Base-by-base conservation (phyloP, 2,797 vertebrate genomes). In the Chiropotes sagulatus region DNA sequence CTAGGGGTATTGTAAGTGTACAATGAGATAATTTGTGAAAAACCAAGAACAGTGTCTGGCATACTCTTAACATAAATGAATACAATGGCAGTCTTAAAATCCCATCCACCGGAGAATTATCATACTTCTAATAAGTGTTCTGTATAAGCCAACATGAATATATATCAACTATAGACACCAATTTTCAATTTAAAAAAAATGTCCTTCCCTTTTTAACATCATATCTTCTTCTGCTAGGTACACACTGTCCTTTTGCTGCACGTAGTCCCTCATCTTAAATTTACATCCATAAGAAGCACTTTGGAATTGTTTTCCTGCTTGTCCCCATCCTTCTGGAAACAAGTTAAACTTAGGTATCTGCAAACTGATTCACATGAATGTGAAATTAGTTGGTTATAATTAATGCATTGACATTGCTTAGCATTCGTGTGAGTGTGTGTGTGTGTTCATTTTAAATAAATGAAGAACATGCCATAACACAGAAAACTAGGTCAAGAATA, bases 21-120 rank as follows among this genome's bases (percentile, higher is more conserved):
- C 5, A 85, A 52, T 13, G 61, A 17, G 13, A 24, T 44, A 13
- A 84, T 52, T 76, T 87, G 67, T 11, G 26, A 39, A 54, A 84
- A 52, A n/a, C 26, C 3, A 5, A 67, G 28, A 72, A 41, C 3
- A 24, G 7, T 36, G 17, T 13, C 39, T 44, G 36, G n/a, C 4
- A 20, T 26, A 20, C 52, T 75, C 39, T 90, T 88, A 84, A 88
- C 30, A 17, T 39, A 93, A 46, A 54, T 52, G 41, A 88, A 91
- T 54, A 73, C 44, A 90, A 89, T 73, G 70, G 24, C 85, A n/a
- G 61, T 57, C 61, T 73, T 94, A 48, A 44, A 91, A 78, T 81
- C 78, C 85, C 90, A 88, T 44, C 85, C 36, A 72, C 48, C 73
- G 48, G 87, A 81, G 70, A 83, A 22, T 50, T 72, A 50, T 75